These are phyloP conservation scores for Thalassaphorura encarpata DNA, from an alignment of 1,140 invertebrate genomes.

Conservation along the genomic window DNA sequence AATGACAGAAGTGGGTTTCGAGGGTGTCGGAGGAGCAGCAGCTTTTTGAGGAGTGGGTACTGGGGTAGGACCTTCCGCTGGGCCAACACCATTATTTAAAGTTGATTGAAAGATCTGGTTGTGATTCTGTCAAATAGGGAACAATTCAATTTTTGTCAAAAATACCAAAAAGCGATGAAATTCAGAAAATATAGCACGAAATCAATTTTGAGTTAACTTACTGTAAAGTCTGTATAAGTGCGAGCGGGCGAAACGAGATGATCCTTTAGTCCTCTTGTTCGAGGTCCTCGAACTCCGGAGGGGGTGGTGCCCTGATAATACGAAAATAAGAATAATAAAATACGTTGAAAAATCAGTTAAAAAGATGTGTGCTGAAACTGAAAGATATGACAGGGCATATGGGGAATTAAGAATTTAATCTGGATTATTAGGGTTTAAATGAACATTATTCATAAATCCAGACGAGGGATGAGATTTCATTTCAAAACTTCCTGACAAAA, in stretches of 20 bases:
- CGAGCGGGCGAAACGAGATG: background rate
- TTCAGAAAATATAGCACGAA: background rate
- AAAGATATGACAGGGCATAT: no score
- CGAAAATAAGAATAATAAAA: background rate
- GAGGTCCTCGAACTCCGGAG: background rate
- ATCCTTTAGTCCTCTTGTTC: background rate
- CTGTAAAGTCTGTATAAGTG: constrained; percentile 2
- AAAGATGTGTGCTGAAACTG: no score
- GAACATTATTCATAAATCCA: no score
- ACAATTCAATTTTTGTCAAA: background rate
- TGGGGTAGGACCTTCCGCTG: background rate
- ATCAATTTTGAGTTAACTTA: background rate
- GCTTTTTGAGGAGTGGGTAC: background rate
- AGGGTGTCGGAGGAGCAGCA: no score
- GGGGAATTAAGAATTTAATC: no score
- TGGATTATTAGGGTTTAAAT: no score
- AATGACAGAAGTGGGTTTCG: no score
- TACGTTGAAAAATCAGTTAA: no score
- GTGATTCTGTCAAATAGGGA: background rate
- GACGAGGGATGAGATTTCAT: no score
- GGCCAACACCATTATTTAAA: background rate
- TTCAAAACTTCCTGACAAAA: no score
- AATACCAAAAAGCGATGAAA: background rate
- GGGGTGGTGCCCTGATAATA: background rate
- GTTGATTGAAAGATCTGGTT: constrained; percentile 2